Evolutionary conservation across 2,888 invertebrate species (phyloP).

Genomic region (Amaurobius ferox): DNA sequence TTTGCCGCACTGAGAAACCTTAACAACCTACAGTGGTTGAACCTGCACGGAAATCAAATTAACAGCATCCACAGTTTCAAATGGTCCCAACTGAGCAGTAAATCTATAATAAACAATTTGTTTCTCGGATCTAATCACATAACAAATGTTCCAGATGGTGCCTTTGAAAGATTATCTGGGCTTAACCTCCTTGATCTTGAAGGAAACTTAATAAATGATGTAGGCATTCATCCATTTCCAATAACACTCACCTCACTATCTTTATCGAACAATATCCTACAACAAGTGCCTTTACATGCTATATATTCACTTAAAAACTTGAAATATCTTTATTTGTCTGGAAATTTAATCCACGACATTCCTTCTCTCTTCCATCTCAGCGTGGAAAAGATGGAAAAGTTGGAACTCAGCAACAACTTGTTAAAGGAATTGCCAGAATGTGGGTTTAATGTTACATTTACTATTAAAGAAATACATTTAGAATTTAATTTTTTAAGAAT

Average conservation of each 20-base stretch:
- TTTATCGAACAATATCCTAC: slow-evolving; percentile 39
- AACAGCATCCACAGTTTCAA: background rate
- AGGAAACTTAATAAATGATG: slow-evolving; percentile 47
- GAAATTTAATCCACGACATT: slow-evolving; percentile 17
- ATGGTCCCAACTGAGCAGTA: slow-evolving; percentile 21
- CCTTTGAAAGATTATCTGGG: slow-evolving; percentile 17
- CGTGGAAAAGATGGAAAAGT: slow-evolving; percentile 20
- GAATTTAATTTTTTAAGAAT: slow-evolving; percentile 86
- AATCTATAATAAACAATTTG: slow-evolving; percentile 20
- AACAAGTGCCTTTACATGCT: slow-evolving; percentile 52
- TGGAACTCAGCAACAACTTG: slow-evolving; percentile 46
- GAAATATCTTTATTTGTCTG: slow-evolving; percentile 24
- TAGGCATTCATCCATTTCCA: slow-evolving; percentile 31
- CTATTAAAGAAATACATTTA: slow-evolving; percentile 87
- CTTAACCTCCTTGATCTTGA: slow-evolving; percentile 23
- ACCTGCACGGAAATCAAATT: slow-evolving; percentile 32
- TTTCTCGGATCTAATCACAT: slow-evolving; percentile 43
- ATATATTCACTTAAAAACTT: slow-evolving; percentile 38
- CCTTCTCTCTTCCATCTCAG: slow-evolving; percentile 31
- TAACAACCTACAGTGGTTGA: slow-evolving; percentile 37
- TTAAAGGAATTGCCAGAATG: slow-evolving; percentile 22
- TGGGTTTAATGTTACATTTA: slow-evolving; percentile 77
- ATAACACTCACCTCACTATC: slow-evolving; percentile 20
- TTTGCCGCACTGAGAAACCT: slow-evolving; percentile 7
- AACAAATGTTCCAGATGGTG: slow-evolving; percentile 28